Evolutionary conservation across 1,140 invertebrate species (phyloP).

Genomic region (Gryllus bimaculatus): DNA sequence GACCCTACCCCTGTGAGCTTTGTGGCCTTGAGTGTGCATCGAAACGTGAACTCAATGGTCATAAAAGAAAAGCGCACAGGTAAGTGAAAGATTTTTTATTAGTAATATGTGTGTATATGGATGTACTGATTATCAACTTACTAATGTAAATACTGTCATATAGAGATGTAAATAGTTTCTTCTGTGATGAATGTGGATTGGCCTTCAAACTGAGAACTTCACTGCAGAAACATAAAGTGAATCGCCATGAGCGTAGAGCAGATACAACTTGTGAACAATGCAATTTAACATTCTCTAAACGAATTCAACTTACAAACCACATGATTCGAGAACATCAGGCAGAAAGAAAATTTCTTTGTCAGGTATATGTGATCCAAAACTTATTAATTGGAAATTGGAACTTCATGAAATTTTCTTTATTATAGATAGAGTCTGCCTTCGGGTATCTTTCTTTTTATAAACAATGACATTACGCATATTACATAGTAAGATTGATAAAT

Average conservation of each 20-base stretch:
- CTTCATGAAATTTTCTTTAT: no score
- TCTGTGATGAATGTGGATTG: slow-evolving; percentile 28
- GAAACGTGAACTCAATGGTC: slow-evolving; percentile 25
- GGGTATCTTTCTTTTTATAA: no score
- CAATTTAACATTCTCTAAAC: slow-evolving; percentile 26
- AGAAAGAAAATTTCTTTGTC: slow-evolving; percentile 28
- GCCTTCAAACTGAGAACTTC: slow-evolving; percentile 27
- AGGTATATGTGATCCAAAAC: slow-evolving; percentile 21
- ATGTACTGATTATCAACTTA: no score
- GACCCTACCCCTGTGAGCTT: slow-evolving; percentile 28
- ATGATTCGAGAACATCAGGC: slow-evolving; percentile 27
- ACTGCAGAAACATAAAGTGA: slow-evolving; percentile 28
- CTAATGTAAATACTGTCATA: no score
- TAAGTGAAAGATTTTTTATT: background rate
- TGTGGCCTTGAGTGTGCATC: slow-evolving; percentile 23
- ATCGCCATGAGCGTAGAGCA: slow-evolving; percentile 26
- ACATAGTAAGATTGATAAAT: no score
- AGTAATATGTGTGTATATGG: no score
- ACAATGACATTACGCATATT: no score
- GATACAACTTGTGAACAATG: slow-evolving; percentile 27
- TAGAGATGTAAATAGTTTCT: slow-evolving; percentile 28
- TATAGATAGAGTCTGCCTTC: no score
- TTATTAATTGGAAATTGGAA: no score
- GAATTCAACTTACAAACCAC: slow-evolving; percentile 29
- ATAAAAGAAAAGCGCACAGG: slow-evolving; percentile 29